Base-by-base conservation (phyloP, 2,113 vertebrate genomes). In the Promerops cafer region DNA sequence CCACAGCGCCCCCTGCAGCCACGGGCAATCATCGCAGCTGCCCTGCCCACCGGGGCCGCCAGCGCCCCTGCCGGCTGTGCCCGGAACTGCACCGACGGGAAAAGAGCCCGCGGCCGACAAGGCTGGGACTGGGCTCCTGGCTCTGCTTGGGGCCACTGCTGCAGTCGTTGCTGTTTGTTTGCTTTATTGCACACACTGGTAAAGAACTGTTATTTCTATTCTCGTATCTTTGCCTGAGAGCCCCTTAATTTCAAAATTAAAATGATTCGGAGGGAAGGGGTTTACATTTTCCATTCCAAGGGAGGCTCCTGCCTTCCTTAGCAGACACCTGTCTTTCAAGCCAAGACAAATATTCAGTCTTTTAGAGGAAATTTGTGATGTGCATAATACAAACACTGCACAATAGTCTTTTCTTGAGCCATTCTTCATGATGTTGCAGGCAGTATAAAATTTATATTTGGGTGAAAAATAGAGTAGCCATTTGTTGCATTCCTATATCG, bases 51-150 rank as follows among this genome's bases (percentile, higher is more conserved):
- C 15, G 33, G 33, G 33, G 21, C 54, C 54, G 15, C 7, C 54
- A 35, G 56, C n/a, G 23, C 56, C 56, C 56, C 57, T 26, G 57
- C 57, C 8, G 57, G 57, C 57, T 7, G 16, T 37, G n/a, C n/a
- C 23, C 5, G 10, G 57, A 37, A 26, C n/a, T 60, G 57, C 57
- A 26, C 5, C 57, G 4, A 10, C 11, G 33, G n/a, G 23, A 16
- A 37, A 17, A 8, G 56, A 0, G 33, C 56, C 4, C 12, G 22
- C 9, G 20, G 22, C 56, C 4, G 9, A 7, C 15, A 3, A 22
- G n/a, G 47, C 57, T 4, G 57, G 3, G 7, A 1, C 7, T 8
- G 35, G 16, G 35, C 7, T 26, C 20, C 5, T 15, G 22, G 35
- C 7, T 12, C 57, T 12, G 23, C 9, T 26, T 12, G 11, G 10